Evolutionary conservation across 2,888 invertebrate species (phyloP).

Genomic region (Amiota communis): DNA sequence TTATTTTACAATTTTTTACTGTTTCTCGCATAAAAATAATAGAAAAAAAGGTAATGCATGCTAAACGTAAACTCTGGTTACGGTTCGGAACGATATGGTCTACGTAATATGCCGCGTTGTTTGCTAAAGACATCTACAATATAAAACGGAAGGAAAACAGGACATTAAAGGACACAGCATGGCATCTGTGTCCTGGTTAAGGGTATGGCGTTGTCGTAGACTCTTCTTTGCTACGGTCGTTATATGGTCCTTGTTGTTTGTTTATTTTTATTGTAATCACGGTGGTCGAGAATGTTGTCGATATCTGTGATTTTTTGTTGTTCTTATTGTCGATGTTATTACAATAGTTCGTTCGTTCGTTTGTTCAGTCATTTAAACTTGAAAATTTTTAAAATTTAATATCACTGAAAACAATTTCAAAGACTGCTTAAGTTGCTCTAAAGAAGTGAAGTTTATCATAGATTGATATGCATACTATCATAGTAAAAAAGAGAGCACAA

Average conservation of each 20-base stretch:
- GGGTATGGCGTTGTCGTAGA: too few species aligned
- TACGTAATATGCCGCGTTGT: conserved; percentile 1
- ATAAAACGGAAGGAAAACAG: conserved; percentile 44
- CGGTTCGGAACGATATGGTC: neutral
- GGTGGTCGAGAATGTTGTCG: conserved; percentile 26
- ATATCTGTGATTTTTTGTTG: conserved; percentile 6
- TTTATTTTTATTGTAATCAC: neutral
- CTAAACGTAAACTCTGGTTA: neutral
- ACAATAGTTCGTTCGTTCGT: too few species aligned
- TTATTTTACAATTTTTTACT: neutral
- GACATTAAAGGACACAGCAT: conserved; percentile 42
- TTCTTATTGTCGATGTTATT: too few species aligned
- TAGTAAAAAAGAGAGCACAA: too few species aligned
- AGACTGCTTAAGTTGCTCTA: too few species aligned
- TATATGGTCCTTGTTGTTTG: conserved; percentile 9
- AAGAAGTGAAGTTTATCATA: too few species aligned
- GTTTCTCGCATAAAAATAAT: conserved; percentile 8
- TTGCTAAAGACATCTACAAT: conserved; percentile 29
- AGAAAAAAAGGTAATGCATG: neutral
- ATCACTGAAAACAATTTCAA: too few species aligned
- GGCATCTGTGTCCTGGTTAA: neutral
- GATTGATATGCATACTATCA: too few species aligned
- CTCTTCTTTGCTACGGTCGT: too few species aligned
- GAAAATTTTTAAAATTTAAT: too few species aligned
- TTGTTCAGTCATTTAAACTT: too few species aligned